A percentile compares a stretch with the other conserved stretches of the same genome.
These are phyloP conservation scores for Neodon shergylaensis DNA, from an alignment of 2,113 vertebrate genomes.

Conservation along the genomic window DNA sequence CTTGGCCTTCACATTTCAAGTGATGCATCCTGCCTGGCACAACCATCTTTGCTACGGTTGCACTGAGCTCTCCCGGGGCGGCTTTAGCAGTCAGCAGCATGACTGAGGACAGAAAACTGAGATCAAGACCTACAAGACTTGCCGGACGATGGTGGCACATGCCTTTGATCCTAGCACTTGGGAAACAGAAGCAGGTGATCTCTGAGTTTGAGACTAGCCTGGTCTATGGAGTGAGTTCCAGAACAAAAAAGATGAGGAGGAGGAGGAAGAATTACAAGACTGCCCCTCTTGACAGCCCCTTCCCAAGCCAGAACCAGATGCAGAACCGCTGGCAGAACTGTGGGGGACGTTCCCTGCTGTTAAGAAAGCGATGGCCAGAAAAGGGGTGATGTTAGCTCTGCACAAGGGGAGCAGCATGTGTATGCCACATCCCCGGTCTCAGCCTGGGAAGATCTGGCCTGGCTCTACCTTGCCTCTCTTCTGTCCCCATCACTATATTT, in stretches of 20 bases:
- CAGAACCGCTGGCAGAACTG: constrained; percentile 94
- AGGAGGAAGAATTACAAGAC: constrained; percentile 82
- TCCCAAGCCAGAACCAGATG: constrained; percentile 94
- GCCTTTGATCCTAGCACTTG: not conserved
- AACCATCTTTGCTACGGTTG: not conserved
- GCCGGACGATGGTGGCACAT: not conserved
- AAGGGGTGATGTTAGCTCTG: not conserved
- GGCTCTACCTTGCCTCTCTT: not conserved
- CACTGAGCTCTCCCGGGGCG: not conserved
- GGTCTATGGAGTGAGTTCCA: not conserved
- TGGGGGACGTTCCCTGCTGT: not conserved
- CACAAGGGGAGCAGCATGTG: not conserved
- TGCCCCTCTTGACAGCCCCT: constrained; percentile 93
- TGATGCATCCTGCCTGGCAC: not conserved
- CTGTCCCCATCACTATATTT: constrained; percentile 27
- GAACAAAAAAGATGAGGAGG: not conserved
- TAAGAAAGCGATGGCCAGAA: not conserved
- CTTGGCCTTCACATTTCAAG: constrained; percentile 11
- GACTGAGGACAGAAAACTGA: not conserved
- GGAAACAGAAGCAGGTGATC: not conserved
- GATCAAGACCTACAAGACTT: constrained; percentile 82
- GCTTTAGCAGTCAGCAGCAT: not conserved
- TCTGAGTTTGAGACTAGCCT: not conserved
- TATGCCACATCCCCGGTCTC: constrained; percentile 73
- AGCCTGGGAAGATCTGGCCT: constrained; percentile 89